phyloP scores from a whole-genome alignment of 2,113 vertebrate species.

The Irena cyanogastra region DNA sequence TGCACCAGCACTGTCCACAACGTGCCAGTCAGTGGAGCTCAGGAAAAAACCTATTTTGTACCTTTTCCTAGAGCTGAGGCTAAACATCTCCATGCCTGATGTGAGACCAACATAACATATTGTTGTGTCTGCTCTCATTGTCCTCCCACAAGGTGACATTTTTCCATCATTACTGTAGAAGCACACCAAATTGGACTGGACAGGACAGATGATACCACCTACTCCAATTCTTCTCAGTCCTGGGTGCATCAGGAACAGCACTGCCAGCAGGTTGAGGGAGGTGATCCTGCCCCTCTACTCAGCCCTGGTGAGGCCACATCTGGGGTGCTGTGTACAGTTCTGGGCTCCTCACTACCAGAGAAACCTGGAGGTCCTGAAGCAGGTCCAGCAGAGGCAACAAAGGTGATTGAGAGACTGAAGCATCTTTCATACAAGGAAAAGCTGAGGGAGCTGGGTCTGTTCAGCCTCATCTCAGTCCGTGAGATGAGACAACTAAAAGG shows the following conservation, averaged over 20 bases:
- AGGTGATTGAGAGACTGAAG: not conserved
- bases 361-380: not conserved
- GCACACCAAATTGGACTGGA: not conserved
- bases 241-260: not conserved
- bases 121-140: not conserved
- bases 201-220: not conserved
- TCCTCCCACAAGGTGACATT: not conserved
- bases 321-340: not conserved
- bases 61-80: not conserved
- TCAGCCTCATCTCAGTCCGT: not conserved
- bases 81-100: not conserved
- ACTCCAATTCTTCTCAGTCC: not conserved
- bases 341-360: not conserved
- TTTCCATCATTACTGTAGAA: not conserved
- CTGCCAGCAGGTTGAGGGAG: not conserved
- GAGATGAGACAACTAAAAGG: not conserved
- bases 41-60: not conserved
- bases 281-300: not conserved
- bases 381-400: not conserved
- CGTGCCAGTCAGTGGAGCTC: not conserved
- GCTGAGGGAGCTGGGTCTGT: not conserved
- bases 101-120: not conserved
- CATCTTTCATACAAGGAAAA: not conserved
- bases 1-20: not conserved
- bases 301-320: not conserved